Conservation (phyloP, 2,797 vertebrate species). For the Microctenopoma lineatum region DNA sequence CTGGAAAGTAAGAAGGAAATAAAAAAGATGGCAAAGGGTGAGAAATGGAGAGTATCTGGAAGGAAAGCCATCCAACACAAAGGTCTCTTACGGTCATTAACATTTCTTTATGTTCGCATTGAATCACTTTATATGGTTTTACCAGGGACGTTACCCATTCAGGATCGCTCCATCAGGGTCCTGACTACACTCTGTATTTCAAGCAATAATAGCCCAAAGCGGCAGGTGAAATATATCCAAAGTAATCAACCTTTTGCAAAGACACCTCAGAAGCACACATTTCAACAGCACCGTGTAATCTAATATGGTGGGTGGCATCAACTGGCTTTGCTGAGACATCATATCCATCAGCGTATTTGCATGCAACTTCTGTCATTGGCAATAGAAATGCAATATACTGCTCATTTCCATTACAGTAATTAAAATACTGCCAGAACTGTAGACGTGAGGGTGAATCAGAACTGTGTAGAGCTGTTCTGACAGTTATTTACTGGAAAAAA, state of each 20-base stretch:
- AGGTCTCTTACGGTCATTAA: conserved; percentile 81
- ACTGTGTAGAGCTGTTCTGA: conserved; percentile 19
- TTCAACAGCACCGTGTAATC: conserved; percentile 89
- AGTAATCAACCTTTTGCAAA: conserved; percentile 93
- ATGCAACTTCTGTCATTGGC: conserved; percentile 61
- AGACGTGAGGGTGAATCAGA: conserved; percentile 39
- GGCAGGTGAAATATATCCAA: conserved; percentile 91
- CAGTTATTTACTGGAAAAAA: background rate
- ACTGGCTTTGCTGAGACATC: conserved; percentile 88
- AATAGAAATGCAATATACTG: conserved; percentile 60
- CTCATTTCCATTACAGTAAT: conserved; percentile 47
- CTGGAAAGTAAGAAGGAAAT: conserved; percentile 49
- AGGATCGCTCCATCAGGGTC: conserved; percentile 87
- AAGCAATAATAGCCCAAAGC: conserved; percentile 92
- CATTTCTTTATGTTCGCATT: conserved; percentile 85
- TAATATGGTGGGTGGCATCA: conserved; percentile 79
- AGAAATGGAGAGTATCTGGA: conserved; percentile 52
- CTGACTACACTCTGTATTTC: conserved; percentile 86
- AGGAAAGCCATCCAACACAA: conserved; percentile 77
- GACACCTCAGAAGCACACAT: conserved; percentile 91
- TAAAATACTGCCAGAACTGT: conserved; percentile 36
- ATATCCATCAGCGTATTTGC: conserved; percentile 81
- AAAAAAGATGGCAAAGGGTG: conserved; percentile 64
- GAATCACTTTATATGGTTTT: conserved; percentile 87
- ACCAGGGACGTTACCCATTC: conserved; percentile 84